Conservation (phyloP, 2,797 vertebrate species). For the Aplochiton taeniatus region DNA sequence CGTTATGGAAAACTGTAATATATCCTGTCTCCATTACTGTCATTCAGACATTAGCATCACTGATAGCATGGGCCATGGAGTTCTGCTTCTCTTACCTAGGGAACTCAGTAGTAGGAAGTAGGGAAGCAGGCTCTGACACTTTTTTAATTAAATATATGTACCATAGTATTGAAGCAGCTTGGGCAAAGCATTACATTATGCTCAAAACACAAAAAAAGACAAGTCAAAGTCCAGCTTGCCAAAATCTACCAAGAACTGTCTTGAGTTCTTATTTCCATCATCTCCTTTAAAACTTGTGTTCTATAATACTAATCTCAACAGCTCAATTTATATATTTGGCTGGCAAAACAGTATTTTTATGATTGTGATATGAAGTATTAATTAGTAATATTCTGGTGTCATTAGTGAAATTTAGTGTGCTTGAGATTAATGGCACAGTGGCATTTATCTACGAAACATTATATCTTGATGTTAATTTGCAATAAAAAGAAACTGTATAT, state of each 20-base stretch:
- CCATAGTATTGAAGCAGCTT: too few species aligned
- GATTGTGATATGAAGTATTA: constrained; percentile 75
- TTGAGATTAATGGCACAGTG: constrained; percentile 73
- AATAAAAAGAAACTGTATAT: constrained; percentile 79
- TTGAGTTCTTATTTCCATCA: constrained; percentile 54
- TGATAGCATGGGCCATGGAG: too few species aligned
- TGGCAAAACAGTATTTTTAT: constrained; percentile 69
- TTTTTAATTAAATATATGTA: too few species aligned
- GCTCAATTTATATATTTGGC: constrained; percentile 65
- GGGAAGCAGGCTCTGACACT: too few species aligned
- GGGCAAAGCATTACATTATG: too few species aligned
- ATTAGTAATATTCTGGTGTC: constrained; percentile 79
- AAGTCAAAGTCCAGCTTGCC: too few species aligned
- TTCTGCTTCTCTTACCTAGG: too few species aligned
- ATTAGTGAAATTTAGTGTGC: constrained; percentile 80
- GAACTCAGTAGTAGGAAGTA: too few species aligned
- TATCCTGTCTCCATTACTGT: not conserved
- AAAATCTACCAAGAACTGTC: not conserved
- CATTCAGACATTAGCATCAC: too few species aligned
- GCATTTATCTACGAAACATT: constrained; percentile 83
- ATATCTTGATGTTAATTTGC: constrained; percentile 82
- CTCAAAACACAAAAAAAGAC: too few species aligned
- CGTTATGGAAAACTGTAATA: constrained; percentile 18
- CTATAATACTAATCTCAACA: constrained; percentile 51
- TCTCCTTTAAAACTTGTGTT: constrained; percentile 48